Evolutionary conservation across 2,888 invertebrate species (phyloP).

Genomic region (Ellobium chinense): DNA sequence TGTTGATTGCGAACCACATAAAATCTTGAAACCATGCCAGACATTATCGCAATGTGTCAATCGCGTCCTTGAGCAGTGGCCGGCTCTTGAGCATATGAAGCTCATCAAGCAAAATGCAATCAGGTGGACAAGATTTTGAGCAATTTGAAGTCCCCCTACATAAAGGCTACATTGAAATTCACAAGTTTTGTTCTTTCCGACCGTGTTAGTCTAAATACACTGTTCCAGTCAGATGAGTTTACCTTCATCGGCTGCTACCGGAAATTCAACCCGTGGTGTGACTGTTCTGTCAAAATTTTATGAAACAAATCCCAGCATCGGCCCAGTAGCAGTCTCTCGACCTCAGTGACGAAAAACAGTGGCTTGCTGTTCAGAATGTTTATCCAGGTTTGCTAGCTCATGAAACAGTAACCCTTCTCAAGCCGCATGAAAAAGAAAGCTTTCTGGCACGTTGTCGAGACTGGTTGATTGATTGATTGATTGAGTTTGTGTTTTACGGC

Average conservation of each 20-base stretch:
- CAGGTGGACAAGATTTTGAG: background rate
- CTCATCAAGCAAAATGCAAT: too few species aligned
- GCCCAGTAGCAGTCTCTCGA: background rate
- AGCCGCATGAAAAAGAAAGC: conserved; percentile 6
- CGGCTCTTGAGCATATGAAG: conserved; percentile 42
- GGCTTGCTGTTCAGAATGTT: background rate
- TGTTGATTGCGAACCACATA: conserved; percentile 14
- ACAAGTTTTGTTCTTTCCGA: background rate
- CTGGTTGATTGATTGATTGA: too few species aligned
- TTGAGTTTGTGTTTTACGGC: too few species aligned
- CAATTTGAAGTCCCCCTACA: background rate
- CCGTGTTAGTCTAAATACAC: background rate
- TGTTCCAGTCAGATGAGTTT: background rate
- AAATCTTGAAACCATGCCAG: conserved; percentile 29
- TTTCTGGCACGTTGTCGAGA: background rate
- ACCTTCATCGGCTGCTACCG: background rate
- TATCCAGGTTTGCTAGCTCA: background rate
- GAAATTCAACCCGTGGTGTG: background rate
- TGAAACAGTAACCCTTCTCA: background rate
- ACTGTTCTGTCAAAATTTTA: conserved; percentile 9
- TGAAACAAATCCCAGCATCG: conserved; percentile 6
- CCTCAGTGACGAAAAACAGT: background rate
- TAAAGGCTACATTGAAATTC: conserved; percentile 1
- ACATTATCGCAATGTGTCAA: conserved; percentile 43
- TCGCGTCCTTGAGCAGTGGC: conserved; percentile 50